Evolutionary conservation across 2,888 invertebrate genomes (phyloP), one percentile per base, ranked within the genome.

Genomic region (Drosophila niveifrons): DNA sequence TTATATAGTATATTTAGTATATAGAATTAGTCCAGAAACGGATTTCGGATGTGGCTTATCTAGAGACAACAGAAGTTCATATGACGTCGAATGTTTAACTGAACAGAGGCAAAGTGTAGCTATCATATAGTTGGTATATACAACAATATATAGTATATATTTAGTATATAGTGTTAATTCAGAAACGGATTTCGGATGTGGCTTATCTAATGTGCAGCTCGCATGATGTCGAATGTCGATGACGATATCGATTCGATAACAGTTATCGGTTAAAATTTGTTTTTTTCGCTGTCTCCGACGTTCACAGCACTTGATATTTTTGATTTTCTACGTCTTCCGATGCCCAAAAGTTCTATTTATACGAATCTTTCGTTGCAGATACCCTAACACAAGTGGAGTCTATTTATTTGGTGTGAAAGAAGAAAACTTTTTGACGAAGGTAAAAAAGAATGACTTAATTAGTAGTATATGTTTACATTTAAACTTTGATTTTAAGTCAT

Each of bases 41-140:
- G 23, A 23, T 23, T 23, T 23, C 23, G 64, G 48, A 74, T 65
- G 59, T 70, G 28, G 61, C 74, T 75, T 70, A 76, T 67, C 62
- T 23, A 23, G 71, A 50, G 23, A 23, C 18, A 55, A 3, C 17
- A 56, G 23, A n/a, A 15, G 9, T 6, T 43, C 1, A 11, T 28
- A 31, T 17, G 23, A 13, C 34, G 34, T 29, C 39, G 52, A 62
- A 28, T 47, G 18, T 28, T 47, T 43, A 59, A 23, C 23, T 6
- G 23, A 6, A 23, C 23, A 23, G 23, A 23, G 8, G 23, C 13
- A 28, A 6, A 2, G 9, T 31, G 9, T 31, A 18, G 3, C 18
- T 18, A 18, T 18, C 18, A 18, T 18, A 18, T 18, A 18, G 3
- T 18, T 18, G 4, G 31, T 10, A 31, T 31, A 10, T 31, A 10